Base-by-base conservation (phyloP, 1,140 invertebrate genomes). In the Polyergus mexicanus region DNA sequence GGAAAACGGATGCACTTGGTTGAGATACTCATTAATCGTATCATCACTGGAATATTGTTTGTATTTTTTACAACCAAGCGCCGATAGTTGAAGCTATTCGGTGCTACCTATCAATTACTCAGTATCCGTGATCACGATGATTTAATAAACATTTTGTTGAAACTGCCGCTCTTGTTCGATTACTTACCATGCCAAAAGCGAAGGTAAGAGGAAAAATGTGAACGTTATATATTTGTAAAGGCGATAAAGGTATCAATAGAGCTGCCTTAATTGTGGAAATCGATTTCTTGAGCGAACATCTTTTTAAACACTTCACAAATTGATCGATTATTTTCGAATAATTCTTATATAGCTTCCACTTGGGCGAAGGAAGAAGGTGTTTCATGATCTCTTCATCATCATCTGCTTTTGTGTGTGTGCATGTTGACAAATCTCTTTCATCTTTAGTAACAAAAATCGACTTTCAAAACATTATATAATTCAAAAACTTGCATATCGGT, bases 221-320 rank as follows among this genome's bases (percentile, higher is more conserved):
- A 25, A 94, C 69, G 47, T 91, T 92, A 66, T 91, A 92, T 51
- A 94, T 86, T 84, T 94, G 91, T 11, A 91, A 85, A 8, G 94
- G 93, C 2, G 93, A 88, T 11, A 94, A 80, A 6, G 92, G 91
- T 56, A 92, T 87, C 38, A 93, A 44, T 7, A 88, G 68, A 65
- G 86, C 56, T 16, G 72, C 28, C 8, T 81, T 80, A 0, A 25
- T 72, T 25, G 44, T 35, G 2, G 22, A 56, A 54, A 32, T 38
- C 7, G 25, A 56, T 74, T 8, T 60, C 41, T 51, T 11, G 22
- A 56, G 19, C 16, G 58, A 22, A 51, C 19, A 28, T 25, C 10
- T 63, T 35, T 3, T 16, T 6, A 13, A 4, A 11, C 25, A 66
- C 2, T 13, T 2, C 10, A 2, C 22, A 74, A 19, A 69, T 58